These are phyloP conservation scores for Pseudococcus jackbeardsleyi DNA, from an alignment of 2,888 invertebrate species.

Conservation along the genomic window DNA sequence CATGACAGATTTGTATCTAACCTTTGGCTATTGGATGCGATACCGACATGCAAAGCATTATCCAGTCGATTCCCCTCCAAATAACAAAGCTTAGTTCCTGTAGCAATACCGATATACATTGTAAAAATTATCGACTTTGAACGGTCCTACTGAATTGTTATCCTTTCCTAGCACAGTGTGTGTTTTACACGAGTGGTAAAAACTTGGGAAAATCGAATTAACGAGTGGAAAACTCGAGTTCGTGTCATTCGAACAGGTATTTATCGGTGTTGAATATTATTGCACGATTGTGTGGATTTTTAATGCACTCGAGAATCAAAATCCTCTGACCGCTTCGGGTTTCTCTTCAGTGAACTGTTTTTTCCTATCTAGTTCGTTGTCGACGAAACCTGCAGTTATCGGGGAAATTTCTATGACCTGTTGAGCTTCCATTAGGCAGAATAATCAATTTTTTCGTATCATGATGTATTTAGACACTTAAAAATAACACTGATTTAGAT, in stretches of 20 bases:
- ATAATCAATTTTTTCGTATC: background rate
- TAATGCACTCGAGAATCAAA: slow-evolving; percentile 19
- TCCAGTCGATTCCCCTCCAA: slow-evolving; percentile 59
- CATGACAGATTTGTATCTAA: slow-evolving; percentile 63
- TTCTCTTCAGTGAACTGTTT: slow-evolving; percentile 63
- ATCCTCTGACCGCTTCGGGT: slow-evolving; percentile 61
- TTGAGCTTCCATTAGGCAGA: background rate
- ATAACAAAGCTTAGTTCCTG: slow-evolving; percentile 64
- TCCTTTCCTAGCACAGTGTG: slow-evolving; percentile 56
- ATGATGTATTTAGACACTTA: background rate
- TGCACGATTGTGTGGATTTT: background rate
- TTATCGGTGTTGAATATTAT: background rate
- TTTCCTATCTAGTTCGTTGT: slow-evolving; percentile 60
- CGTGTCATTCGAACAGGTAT: slow-evolving; percentile 23
- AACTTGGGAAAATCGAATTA: background rate
- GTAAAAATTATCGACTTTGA: slow-evolving; percentile 63
- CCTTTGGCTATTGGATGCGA: slow-evolving; percentile 56
- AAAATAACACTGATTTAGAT: slow-evolving; percentile 6
- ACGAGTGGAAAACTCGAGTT: slow-evolving; percentile 11
- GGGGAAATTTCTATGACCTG: slow-evolving; percentile 16
- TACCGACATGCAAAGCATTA: slow-evolving; percentile 62
- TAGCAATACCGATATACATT: slow-evolving; percentile 61
- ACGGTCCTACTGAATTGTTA: slow-evolving; percentile 57
- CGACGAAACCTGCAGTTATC: slow-evolving; percentile 64
- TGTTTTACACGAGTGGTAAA: slow-evolving; percentile 36